A percentile compares a stretch with the other conserved stretches of the same genome.
These are phyloP conservation scores for Rhabdornis inornatus DNA, from an alignment of 2,113 vertebrate species.

Conservation along the genomic window DNA sequence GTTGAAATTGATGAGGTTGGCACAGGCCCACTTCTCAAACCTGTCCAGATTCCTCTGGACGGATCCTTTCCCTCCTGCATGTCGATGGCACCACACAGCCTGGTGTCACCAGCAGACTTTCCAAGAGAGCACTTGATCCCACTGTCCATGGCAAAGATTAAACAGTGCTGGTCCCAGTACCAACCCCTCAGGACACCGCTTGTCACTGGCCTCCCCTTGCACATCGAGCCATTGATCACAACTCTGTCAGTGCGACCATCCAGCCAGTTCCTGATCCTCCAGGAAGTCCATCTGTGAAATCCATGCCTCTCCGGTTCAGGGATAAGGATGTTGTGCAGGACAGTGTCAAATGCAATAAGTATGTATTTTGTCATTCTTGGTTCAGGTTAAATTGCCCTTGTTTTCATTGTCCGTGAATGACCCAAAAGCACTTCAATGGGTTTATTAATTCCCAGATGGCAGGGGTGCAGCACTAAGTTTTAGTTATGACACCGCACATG, in stretches of 20 bases:
- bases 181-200: background rate
- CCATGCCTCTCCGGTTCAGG: background rate
- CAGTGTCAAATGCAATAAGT: background rate
- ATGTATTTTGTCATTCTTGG: background rate
- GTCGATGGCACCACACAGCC: too few species aligned
- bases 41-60: background rate
- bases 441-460: background rate
- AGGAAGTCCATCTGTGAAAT: background rate
- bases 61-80: background rate
- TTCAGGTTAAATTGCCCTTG: background rate
- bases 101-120: background rate
- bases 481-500: rapidly evolving
- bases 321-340: background rate
- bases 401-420: background rate
- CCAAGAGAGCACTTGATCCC: rapidly evolving
- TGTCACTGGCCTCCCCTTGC: background rate
- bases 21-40: background rate
- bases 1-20: background rate
- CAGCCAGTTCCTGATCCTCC: background rate
- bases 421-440: background rate
- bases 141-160: background rate
- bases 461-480: background rate
- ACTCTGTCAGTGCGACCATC: background rate
- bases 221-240: background rate
- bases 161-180: too few species aligned